Percentiles rank a stretch among this genome's conserved stretches.
Conservation (phyloP, 2,797 vertebrate species). For the Hybognathus amarus region DNA sequence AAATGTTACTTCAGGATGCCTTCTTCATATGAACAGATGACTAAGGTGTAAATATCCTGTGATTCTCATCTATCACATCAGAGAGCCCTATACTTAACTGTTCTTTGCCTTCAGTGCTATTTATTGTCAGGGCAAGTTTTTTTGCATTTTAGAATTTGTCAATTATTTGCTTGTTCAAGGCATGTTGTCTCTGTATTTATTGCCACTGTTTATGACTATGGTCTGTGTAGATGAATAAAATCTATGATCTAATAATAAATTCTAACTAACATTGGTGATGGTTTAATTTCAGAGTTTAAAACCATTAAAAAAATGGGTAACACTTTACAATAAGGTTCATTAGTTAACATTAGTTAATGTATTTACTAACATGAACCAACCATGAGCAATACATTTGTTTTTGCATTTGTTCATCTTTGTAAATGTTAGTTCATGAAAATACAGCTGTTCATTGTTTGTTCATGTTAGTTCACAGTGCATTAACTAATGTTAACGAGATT, state of each 20-base stretch:
- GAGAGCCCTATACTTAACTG: conserved; percentile 50
- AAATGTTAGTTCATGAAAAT: no score
- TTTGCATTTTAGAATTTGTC: conserved; percentile 15
- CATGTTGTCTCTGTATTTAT: conserved; percentile 41
- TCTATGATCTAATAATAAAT: conserved; percentile 10
- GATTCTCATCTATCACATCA: conserved; percentile 11
- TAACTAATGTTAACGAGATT: no score
- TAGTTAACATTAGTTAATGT: no score
- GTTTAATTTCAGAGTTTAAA: neutral
- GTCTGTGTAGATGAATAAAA: conserved; percentile 38
- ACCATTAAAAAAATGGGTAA: neutral
- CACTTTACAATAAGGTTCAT: no score
- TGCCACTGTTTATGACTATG: conserved; percentile 26
- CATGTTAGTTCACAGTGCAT: no score
- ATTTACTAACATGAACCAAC: no score
- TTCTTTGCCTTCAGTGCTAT: conserved; percentile 42
- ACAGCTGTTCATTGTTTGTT: no score
- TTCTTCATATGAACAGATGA: conserved; percentile 7
- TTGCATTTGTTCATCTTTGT: no score
- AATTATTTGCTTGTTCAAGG: conserved; percentile 30
- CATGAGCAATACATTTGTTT: no score
- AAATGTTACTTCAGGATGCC: neutral
- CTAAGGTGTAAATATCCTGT: conserved; percentile 4
- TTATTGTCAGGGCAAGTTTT: conserved; percentile 19
- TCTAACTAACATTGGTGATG: neutral